These are phyloP conservation scores for Leptinotarsa texana DNA, from an alignment of 1,140 invertebrate species.

Conservation along the genomic window DNA sequence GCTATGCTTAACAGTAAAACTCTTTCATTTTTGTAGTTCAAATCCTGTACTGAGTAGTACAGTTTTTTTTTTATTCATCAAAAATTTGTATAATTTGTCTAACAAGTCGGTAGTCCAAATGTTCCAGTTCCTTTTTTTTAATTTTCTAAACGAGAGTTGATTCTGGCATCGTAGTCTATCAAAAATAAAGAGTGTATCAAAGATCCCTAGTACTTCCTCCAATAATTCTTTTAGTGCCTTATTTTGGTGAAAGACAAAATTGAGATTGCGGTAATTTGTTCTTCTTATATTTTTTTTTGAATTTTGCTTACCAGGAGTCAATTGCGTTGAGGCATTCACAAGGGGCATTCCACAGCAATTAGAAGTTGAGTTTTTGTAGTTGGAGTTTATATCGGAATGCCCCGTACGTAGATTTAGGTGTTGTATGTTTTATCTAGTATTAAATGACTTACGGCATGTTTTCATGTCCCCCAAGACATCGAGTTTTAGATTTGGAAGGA, in stretches of 20 bases:
- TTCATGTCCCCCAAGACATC: not conserved
- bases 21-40: no score
- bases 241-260: slow-evolving; percentile 10
- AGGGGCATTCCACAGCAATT: not conserved
- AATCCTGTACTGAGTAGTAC: no score
- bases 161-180: not conserved
- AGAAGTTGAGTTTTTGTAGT: not conserved
- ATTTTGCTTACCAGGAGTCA: slow-evolving; percentile 9
- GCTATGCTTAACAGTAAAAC: no score
- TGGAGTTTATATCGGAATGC: not conserved
- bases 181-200: not conserved
- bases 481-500: no score
- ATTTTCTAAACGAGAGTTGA: not conserved
- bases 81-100: no score
- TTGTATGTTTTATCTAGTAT: slow-evolving; percentile 6
- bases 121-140: no score
- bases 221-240: slow-evolving; percentile 16
- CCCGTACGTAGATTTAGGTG: slow-evolving; percentile 8
- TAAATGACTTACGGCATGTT: not conserved
- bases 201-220: not conserved
- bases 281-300: slow-evolving; percentile 12
- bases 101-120: no score
- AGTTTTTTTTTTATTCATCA: no score
- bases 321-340: not conserved
- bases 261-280: slow-evolving; percentile 14